Conservation (phyloP, 1,140 invertebrate species). For the Drosophila novamexicana region DNA sequence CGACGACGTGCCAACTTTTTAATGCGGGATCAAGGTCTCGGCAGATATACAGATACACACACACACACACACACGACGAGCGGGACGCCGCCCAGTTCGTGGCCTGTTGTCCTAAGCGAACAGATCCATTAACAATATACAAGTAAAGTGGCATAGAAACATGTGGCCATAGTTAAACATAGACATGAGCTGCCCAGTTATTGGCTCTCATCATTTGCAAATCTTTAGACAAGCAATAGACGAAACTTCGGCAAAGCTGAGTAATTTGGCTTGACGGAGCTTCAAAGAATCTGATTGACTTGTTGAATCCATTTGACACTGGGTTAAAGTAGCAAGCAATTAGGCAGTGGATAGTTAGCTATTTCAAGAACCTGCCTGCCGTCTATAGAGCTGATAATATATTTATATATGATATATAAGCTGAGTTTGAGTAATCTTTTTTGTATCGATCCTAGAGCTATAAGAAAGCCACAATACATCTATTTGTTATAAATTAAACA, state of each 20-base stretch:
- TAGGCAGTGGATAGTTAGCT: no score
- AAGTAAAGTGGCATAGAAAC: conserved; percentile 21
- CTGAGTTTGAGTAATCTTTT: no score
- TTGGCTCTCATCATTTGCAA: conserved; percentile 24
- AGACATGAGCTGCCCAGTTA: conserved; percentile 21
- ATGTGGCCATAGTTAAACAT: conserved; percentile 25
- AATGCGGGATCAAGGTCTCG: conserved; percentile 81
- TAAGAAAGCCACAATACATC: no score
- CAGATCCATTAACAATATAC: conserved; percentile 50
- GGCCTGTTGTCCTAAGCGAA: conserved; percentile 39
- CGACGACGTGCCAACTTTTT: conserved; percentile 74
- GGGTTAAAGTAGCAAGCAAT: neutral
- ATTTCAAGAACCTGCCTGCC: no score
- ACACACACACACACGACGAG: conserved; percentile 19
- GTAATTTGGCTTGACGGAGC: conserved; percentile 15
- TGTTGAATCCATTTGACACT: conserved; percentile 7
- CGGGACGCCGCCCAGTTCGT: conserved; percentile 16
- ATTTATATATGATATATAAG: no score
- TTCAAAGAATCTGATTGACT: conserved; percentile 31
- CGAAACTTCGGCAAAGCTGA: conserved; percentile 14
- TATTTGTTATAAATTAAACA: no score
- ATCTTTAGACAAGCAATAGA: conserved; percentile 21
- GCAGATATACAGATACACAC: conserved; percentile 29
- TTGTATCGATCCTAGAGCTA: no score
- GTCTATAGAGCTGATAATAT: no score